These are phyloP conservation scores for Philereme transversata DNA, from an alignment of 2,888 invertebrate genomes.

Conservation along the genomic window DNA sequence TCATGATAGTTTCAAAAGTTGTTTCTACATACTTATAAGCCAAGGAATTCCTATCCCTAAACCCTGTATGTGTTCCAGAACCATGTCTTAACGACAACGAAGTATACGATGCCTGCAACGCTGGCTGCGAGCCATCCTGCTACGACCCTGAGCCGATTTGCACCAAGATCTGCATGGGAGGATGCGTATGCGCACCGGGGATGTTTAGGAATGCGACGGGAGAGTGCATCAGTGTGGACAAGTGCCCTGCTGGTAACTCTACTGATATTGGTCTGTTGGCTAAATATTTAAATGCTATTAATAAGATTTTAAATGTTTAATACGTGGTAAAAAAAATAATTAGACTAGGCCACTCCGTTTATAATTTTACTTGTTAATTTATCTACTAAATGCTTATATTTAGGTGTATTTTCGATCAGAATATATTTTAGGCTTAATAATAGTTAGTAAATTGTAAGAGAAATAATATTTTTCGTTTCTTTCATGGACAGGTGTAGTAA, in stretches of 20 bases:
- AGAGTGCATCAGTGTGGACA: constrained; percentile 64
- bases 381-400: no score
- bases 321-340: not conserved
- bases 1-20: no score
- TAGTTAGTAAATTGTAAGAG: no score
- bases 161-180: constrained; percentile 60
- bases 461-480: no score
- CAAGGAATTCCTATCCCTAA: not conserved
- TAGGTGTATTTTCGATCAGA: no score
- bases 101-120: constrained; percentile 68
- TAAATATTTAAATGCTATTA: constrained; percentile 66
- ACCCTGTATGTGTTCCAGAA: constrained; percentile 48
- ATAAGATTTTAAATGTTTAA: constrained; percentile 55
- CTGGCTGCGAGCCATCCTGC: constrained; percentile 67
- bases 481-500: no score
- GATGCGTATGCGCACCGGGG: constrained; percentile 70
- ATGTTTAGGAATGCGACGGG: constrained; percentile 59
- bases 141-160: constrained; percentile 69
- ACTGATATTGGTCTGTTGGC: constrained; percentile 55
- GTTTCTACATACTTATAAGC: no score
- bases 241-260: constrained; percentile 56
- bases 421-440: no score
- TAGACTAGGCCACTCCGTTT: no score
- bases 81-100: constrained; percentile 69
- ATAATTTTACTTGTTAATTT: no score